Percentiles rank a stretch among this genome's conserved stretches.
Evolutionary conservation across 1,140 invertebrate genomes (phyloP).

Genomic region (Sitophilus oryzae): DNA sequence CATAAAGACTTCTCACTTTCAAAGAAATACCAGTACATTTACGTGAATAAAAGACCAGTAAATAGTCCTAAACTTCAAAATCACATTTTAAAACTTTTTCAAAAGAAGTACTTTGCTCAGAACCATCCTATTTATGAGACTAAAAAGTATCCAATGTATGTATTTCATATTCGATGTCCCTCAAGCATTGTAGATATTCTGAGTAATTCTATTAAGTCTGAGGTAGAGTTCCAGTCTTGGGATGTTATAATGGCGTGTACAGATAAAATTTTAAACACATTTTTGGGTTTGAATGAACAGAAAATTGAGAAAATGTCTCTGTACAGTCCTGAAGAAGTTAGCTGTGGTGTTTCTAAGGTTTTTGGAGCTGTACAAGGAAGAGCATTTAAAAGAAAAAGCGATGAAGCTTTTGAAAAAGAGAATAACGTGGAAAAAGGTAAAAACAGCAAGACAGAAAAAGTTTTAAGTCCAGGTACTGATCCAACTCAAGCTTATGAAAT

Average conservation of each 20-base stretch:
- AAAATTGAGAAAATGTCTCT: background rate
- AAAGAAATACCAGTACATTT: conserved; percentile 55
- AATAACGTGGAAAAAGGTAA: background rate
- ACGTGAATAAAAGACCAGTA: conserved; percentile 56
- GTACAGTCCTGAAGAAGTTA: conserved; percentile 1
- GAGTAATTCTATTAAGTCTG: conserved; percentile 48
- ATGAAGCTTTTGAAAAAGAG: background rate
- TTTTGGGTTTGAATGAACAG: conserved; percentile 9
- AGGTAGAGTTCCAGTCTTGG: conserved; percentile 59
- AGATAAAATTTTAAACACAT: conserved; percentile 45
- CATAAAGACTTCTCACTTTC: conserved; percentile 44
- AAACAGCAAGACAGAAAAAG: background rate
- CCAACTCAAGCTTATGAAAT: background rate
- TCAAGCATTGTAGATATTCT: conserved; percentile 52
- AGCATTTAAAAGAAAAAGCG: conserved; percentile 26
- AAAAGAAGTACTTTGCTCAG: conserved; percentile 27
- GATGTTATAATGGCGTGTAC: conserved; percentile 48
- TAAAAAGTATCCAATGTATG: conserved; percentile 50
- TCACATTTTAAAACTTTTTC: conserved; percentile 44
- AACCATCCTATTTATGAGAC: conserved; percentile 14
- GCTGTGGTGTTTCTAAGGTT: conserved; percentile 35
- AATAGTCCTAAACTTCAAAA: conserved; percentile 50
- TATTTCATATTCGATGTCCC: conserved; percentile 56
- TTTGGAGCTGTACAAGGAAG: conserved; percentile 31
- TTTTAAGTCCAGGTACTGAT: background rate